Evolutionary conservation across 2,113 vertebrate genomes (phyloP), one percentile per base, ranked within the genome.

Genomic region (Xenopus tropicalis): DNA sequence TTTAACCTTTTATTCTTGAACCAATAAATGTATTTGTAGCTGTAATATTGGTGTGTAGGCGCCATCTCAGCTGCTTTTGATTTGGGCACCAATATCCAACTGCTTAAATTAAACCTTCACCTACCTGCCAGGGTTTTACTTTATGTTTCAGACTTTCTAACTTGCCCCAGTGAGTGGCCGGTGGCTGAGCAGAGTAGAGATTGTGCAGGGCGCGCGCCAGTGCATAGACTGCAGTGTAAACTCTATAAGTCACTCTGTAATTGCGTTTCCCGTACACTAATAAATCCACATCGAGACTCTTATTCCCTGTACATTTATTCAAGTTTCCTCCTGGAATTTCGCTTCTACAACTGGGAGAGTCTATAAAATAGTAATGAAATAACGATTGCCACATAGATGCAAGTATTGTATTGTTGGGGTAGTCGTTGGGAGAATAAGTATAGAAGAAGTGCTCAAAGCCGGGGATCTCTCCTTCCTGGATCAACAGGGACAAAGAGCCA

Each of bases 221-320:
- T 6, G 62, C 37, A 64, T 64, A 64, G 11, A 43, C 37, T 64
- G 62, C 62, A 42, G 62, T 64, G 25, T 64, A 64, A 37, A 64
- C 37, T 43, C 62, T 10, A 43, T 42, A 64, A 12, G 62, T 37
- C n/a, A 43, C 42, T 43, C 62, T 64, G 12, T 37, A 64, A 29
- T 19, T 43, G 19, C 19, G 42, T 43, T 37, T 20, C 10, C 17
- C 37, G 20, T 9, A 43, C 10, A 64, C 19, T n/a, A 16, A 13
- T n/a, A 64, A 43, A 20, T 42, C 17, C 5, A 11, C 2, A 4
- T 64, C 29, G 5, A 64, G 25, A 11, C 7, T 19, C 42, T 64
- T 29, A 64, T 64, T 64, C n/a, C 62, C 62, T 13, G 62, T 64
- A n/a, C 62, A 64, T 3, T 1, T 25, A 1, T 24, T 14, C 1